Evolutionary conservation across 2,113 vertebrate genomes (phyloP).

Genomic region (Bombycilla garrulus): DNA sequence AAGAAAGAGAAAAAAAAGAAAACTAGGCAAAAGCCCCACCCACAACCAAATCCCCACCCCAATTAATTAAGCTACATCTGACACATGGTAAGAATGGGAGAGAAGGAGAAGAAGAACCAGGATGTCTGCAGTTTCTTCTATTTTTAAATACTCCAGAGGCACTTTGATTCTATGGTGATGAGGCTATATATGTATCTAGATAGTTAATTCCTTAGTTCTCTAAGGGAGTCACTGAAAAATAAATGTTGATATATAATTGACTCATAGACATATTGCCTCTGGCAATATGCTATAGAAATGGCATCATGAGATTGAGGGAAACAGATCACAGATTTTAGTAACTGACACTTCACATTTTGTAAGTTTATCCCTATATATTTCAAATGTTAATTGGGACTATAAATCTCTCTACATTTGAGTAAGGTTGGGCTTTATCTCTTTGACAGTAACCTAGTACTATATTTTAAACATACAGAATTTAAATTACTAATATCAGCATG

Average conservation of each 20-base stretch:
- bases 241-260: slow-evolving; percentile 66
- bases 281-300: slow-evolving; percentile 57
- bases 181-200: background rate
- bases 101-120: background rate
- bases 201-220: slow-evolving; percentile 36
- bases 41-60: background rate
- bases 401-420: slow-evolving; percentile 29
- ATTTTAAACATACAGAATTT: slow-evolving; percentile 38
- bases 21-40: background rate
- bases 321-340: slow-evolving; percentile 58
- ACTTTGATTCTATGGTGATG: slow-evolving; percentile 18
- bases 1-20: background rate
- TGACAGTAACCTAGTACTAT: slow-evolving; percentile 17
- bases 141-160: background rate
- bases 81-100: background rate
- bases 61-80: background rate
- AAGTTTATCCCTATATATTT: slow-evolving; percentile 48
- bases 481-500: slow-evolving; percentile 47
- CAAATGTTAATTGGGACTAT: slow-evolving; percentile 69
- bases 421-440: slow-evolving; percentile 3
- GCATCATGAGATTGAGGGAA: slow-evolving; percentile 35
- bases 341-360: slow-evolving; percentile 55
- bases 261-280: slow-evolving; percentile 55
- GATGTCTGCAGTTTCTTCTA: background rate
- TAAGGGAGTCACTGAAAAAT: slow-evolving; percentile 28